A percentile compares a stretch with the other conserved stretches of the same genome.
Conservation (phyloP, 2,888 invertebrate genomes). For the Aquatica leii region DNA sequence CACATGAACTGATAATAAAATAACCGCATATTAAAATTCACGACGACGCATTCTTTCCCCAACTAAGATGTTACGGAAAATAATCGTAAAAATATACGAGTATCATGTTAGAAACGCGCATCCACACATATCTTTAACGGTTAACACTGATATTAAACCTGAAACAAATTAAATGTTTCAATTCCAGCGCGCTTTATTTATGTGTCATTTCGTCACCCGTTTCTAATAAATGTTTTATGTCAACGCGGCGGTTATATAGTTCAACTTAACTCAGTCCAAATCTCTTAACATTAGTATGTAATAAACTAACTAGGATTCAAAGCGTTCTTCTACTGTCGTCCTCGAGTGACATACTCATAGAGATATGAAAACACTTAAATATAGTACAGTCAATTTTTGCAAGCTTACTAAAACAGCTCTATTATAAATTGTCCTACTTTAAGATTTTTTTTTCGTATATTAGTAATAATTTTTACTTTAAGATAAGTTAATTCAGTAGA, state of each 20-base stretch:
- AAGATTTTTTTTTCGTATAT: no score
- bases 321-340: no score
- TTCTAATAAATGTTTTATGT: constrained; percentile 47
- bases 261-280: constrained; percentile 34
- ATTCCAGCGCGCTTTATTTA: constrained; percentile 47
- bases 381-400: no score
- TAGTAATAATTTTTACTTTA: no score
- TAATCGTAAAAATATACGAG: constrained; percentile 38
- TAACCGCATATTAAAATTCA: constrained; percentile 40
- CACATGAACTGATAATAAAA: constrained; percentile 30
- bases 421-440: no score
- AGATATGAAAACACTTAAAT: no score
- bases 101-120: constrained; percentile 35
- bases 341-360: no score
- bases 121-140: constrained; percentile 43
- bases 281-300: constrained; percentile 29
- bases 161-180: constrained; percentile 50
- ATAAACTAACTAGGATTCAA: constrained; percentile 6
- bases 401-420: no score
- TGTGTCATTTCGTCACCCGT: constrained; percentile 45
- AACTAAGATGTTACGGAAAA: constrained; percentile 35
- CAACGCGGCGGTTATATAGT: constrained; percentile 39
- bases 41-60: constrained; percentile 34
- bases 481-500: no score
- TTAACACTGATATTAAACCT: constrained; percentile 47